A percentile compares a stretch with the other conserved stretches of the same genome.
phyloP scores from a whole-genome alignment of 1,140 invertebrate species.

The Lysiphlebus fabarum region DNA sequence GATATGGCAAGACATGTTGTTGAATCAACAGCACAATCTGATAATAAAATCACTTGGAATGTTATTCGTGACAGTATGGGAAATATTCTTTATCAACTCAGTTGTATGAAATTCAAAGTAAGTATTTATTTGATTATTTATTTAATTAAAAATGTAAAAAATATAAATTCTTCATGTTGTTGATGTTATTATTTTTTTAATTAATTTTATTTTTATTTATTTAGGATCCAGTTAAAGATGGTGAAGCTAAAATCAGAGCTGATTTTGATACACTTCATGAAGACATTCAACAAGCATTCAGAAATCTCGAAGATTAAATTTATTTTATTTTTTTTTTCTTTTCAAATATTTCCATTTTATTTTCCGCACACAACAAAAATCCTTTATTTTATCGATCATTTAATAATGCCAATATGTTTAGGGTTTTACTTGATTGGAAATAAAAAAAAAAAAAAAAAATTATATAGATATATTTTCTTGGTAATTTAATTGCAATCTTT shows the following conservation, averaged over 20 bases:
- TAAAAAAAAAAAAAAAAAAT: conserved; percentile 17
- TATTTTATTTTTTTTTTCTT: background rate
- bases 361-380: conserved; percentile 10
- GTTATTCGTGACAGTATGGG: conserved; percentile 96
- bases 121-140: conserved; percentile 25
- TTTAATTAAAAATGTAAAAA: conserved; percentile 48
- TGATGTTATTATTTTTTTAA: conserved; percentile 21
- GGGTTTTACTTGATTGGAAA: conserved; percentile 39
- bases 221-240: conserved; percentile 95
- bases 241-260: conserved; percentile 93
- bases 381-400: conserved; percentile 19
- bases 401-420: conserved; percentile 37
- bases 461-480: no score
- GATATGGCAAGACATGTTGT: conserved; percentile 91
- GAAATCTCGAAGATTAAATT: conserved; percentile 95
- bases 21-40: no score
- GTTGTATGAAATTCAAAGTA: conserved; percentile 99
- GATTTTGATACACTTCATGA: conserved; percentile 95
- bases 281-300: conserved; percentile 94
- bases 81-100: conserved; percentile 94
- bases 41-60: background rate
- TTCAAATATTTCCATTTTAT: background rate
- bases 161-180: background rate
- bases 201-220: conserved; percentile 41
- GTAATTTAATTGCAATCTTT: no score